Base-by-base conservation (phyloP, 2,113 vertebrate species). In the Spermophilus dauricus region DNA sequence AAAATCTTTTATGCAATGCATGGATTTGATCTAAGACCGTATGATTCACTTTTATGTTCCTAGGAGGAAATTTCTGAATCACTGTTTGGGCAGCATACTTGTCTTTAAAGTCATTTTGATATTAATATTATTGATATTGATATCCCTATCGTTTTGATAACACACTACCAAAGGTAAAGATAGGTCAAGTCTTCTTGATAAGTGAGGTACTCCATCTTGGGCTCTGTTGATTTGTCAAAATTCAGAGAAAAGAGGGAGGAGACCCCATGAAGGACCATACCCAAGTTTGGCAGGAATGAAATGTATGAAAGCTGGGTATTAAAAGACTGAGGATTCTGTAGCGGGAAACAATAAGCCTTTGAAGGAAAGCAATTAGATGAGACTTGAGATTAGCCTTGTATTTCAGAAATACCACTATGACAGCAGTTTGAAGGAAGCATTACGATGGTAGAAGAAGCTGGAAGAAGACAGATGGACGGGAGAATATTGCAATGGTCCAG, bases 401-500 rank as follows among this genome's bases (percentile, higher is more conserved):
- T 93, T 94, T 97, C 51, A 78, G 73, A 93, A 91, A 75, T 16
- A 48, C 30, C 32, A 51, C 34, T 85, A 80, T n/a, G 72, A 53
- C 39, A 42, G 86, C 51, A 48, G 34, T 70, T 56, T 37, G 87
- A 92, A 86, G 70, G 34, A 89, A n/a, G 28, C 0, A 6, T 26
- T 72, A 30, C 63, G n/a, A 53, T 26, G 8, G 39, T 45, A 34
- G 89, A 84, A 89, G 75, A 72, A 75, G 37, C 72, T 58, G 7
- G 32, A 63, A 88, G 58, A 51, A 92, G 37, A 51, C 1, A 78
- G 42, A 39, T 51, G 16, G 69, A 34, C 12, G 28, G 70, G 42
- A 45, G 28, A 63, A 48, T 39, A 58, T 1, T 39, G 10, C 16
- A 61, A 42, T n/a, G 28, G 73, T 45, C 26, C 12, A 56, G 39